A percentile compares a stretch with the other conserved stretches of the same genome.
phyloP scores from a whole-genome alignment of 2,113 vertebrate genomes.

The Talpa occidentalis region DNA sequence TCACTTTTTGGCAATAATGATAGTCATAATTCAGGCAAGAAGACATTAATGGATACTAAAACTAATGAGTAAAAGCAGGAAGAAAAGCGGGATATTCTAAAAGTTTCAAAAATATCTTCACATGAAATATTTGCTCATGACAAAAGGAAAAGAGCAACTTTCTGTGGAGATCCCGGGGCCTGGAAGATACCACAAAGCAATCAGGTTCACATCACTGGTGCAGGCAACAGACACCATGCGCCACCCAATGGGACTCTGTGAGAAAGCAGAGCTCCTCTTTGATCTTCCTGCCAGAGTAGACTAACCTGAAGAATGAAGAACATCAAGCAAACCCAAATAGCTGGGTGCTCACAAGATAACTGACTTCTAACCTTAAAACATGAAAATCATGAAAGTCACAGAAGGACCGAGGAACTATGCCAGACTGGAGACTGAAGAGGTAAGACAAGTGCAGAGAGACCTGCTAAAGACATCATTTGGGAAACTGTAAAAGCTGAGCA shows the following conservation, averaged over 20 bases:
- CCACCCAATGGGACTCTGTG: neutral
- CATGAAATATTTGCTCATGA: neutral
- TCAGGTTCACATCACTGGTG: neutral
- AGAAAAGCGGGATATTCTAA: neutral
- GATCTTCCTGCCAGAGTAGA: neutral
- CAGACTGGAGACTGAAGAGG: neutral
- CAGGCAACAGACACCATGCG: neutral
- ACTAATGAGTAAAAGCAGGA: neutral
- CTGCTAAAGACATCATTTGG: neutral
- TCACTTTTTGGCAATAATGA: neutral
- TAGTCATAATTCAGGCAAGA: neutral
- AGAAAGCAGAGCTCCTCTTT: neutral
- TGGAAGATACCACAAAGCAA: neutral
- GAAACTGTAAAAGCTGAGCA: no score
- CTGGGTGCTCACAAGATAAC: neutral
- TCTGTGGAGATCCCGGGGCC: neutral
- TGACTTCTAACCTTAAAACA: neutral
- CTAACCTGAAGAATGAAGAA: neutral
- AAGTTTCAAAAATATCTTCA: neutral
- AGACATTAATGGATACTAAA: neutral
- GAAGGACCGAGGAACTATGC: neutral
- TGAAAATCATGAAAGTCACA: neutral
- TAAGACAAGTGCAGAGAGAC: neutral
- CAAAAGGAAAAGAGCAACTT: constrained; percentile 13
- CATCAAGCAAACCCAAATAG: neutral